A percentile compares a stretch with the other conserved stretches of the same genome.
Conservation (phyloP, 2,888 invertebrate species). For the Pocota personata region DNA sequence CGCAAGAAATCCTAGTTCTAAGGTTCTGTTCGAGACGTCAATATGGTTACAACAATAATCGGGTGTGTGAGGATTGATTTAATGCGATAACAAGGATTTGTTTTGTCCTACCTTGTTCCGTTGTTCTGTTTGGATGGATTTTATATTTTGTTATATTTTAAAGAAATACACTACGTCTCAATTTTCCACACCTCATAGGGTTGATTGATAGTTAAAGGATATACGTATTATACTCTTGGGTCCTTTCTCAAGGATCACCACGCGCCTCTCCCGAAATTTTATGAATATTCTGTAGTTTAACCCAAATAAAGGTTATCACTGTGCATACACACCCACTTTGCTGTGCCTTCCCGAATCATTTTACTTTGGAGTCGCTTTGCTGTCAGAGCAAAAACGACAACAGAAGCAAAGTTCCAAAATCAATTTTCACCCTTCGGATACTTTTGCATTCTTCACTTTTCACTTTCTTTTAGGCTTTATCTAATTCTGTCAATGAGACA, state of each 20-base stretch:
- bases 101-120: slow-evolving; percentile 9
- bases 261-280: background rate
- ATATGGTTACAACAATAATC: background rate
- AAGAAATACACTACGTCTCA: background rate
- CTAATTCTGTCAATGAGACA: background rate
- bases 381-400: slow-evolving; percentile 20
- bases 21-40: background rate
- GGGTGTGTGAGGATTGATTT: background rate
- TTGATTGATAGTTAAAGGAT: slow-evolving; percentile 31
- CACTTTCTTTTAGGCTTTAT: background rate
- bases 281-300: slow-evolving; percentile 32
- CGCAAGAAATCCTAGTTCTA: background rate
- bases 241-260: background rate
- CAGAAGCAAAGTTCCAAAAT: slow-evolving; percentile 9
- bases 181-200: background rate
- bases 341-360: background rate
- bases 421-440: slow-evolving; percentile 27
- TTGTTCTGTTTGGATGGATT: slow-evolving; percentile 17
- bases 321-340: slow-evolving; percentile 60
- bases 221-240: too few species aligned
- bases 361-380: slow-evolving; percentile 5
- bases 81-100: slow-evolving; percentile 18
- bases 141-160: background rate
- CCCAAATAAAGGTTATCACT: slow-evolving; percentile 58
- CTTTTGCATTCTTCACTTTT: slow-evolving; percentile 9